These are phyloP conservation scores for Xanthostigma xanthostigma DNA, from an alignment of 2,888 invertebrate species.

Conservation along the genomic window DNA sequence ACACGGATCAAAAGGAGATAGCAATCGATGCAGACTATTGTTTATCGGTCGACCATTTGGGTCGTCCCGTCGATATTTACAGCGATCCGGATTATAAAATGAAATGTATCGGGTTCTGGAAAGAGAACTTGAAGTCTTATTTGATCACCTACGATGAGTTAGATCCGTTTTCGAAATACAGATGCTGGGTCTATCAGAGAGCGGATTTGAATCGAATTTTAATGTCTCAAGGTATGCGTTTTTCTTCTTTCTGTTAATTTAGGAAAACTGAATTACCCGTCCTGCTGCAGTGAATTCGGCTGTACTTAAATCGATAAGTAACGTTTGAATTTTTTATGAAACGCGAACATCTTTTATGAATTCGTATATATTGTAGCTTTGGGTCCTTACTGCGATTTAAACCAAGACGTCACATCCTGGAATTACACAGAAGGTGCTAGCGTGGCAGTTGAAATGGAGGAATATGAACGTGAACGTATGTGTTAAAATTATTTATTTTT, in stretches of 20 bases:
- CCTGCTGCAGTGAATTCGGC: too few species aligned
- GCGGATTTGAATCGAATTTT: constrained; percentile 80
- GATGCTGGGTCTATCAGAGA: constrained; percentile 96
- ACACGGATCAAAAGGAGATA: constrained; percentile 86
- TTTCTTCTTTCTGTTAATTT: neutral
- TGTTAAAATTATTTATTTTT: constrained; percentile 12
- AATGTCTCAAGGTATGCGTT: constrained; percentile 44
- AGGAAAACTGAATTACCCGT: neutral
- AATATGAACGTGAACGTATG: constrained; percentile 80
- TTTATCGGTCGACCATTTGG: constrained; percentile 88
- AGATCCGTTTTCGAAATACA: constrained; percentile 88
- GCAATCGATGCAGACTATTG: constrained; percentile 92
- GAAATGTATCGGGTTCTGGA: constrained; percentile 97
- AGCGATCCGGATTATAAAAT: constrained; percentile 92
- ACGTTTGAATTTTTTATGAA: neutral
- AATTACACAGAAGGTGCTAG: constrained; percentile 86
- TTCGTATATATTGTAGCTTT: constrained; percentile 49
- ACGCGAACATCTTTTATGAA: neutral
- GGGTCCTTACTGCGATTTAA: constrained; percentile 79
- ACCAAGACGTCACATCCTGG: constrained; percentile 80
- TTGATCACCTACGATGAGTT: constrained; percentile 90
- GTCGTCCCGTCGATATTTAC: constrained; percentile 89
- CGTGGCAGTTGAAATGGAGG: constrained; percentile 79
- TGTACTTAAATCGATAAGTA: neutral
- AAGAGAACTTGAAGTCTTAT: constrained; percentile 93